These are phyloP conservation scores for Heliconius hewitsoni DNA, from an alignment of 1,140 invertebrate species.

Conservation along the genomic window DNA sequence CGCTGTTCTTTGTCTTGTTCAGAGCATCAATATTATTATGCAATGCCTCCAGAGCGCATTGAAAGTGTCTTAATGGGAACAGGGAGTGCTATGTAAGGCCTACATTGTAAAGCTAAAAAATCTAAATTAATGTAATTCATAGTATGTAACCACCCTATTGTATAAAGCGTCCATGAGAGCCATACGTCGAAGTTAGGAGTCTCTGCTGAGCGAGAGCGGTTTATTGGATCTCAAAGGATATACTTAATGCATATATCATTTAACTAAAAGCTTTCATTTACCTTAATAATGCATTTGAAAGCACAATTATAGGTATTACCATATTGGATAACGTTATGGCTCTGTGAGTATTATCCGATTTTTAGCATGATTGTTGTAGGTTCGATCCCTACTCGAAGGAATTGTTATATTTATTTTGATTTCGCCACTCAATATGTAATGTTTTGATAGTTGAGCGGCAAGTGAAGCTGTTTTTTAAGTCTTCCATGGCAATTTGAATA, in stretches of 20 bases:
- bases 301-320: not conserved
- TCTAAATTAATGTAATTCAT: not conserved
- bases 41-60: no score
- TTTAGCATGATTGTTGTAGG: not conserved
- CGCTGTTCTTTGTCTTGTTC: no score
- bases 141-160: not conserved
- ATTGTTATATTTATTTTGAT: not conserved
- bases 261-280: constrained; percentile 15
- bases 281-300: constrained; percentile 8
- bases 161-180: constrained; percentile 17
- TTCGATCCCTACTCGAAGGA: not conserved
- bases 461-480: no score
- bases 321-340: not conserved
- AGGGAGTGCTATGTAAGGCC: no score
- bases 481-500: no score
- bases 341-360: no score
- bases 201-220: not conserved
- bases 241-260: constrained; percentile 14
- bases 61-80: no score
- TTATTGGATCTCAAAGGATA: constrained; percentile 21
- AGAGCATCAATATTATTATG: no score
- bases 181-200: constrained; percentile 16
- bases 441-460: no score
- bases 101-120: no score
- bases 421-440: not conserved